phyloP scores from a whole-genome alignment of 1,140 invertebrate genomes.

The Zaprionus africanus region DNA sequence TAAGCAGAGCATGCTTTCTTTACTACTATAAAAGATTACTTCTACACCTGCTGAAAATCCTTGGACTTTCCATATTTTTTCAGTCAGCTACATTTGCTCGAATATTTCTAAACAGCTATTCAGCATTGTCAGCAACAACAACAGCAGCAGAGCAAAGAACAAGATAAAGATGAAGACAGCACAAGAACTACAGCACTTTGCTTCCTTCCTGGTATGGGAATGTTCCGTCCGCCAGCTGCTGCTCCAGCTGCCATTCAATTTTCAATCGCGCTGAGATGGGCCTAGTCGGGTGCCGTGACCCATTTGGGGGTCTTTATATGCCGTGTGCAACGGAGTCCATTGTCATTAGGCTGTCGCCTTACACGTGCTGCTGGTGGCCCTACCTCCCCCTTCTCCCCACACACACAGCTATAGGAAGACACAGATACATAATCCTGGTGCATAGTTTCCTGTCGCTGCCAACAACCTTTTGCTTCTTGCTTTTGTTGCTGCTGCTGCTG shows the following conservation, averaged over 20 bases:
- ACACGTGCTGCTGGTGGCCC: slow-evolving; percentile 14
- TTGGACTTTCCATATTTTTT: slow-evolving; percentile 21
- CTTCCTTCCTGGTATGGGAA: slow-evolving; percentile 8
- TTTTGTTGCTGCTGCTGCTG: slow-evolving; percentile 51
- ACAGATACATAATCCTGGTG: slow-evolving; percentile 63
- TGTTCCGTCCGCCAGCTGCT: not conserved
- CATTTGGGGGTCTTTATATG: slow-evolving; percentile 32
- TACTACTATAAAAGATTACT: too few relatives aligned
- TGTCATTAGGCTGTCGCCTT: slow-evolving; percentile 54
- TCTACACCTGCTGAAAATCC: slow-evolving; percentile 10
- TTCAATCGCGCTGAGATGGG: slow-evolving; percentile 31
- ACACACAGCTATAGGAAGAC: slow-evolving; percentile 25
- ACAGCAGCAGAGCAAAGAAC: not conserved
- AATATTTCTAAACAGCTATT: slow-evolving; percentile 12
- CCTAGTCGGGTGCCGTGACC: slow-evolving; percentile 31
- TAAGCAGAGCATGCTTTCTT: not conserved
- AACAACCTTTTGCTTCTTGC: slow-evolving; percentile 62
- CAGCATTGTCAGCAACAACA: not conserved
- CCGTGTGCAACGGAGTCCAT: slow-evolving; percentile 36
- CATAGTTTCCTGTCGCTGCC: slow-evolving; percentile 69
- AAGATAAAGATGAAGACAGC: not conserved
- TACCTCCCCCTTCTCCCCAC: slow-evolving; percentile 1
- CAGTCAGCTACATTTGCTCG: slow-evolving; percentile 20
- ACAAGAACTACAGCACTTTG: slow-evolving; percentile 7
- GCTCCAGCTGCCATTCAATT: slow-evolving; percentile 35